Base-by-base conservation (phyloP, 2,113 vertebrate species). In the Labeo rohita region DNA sequence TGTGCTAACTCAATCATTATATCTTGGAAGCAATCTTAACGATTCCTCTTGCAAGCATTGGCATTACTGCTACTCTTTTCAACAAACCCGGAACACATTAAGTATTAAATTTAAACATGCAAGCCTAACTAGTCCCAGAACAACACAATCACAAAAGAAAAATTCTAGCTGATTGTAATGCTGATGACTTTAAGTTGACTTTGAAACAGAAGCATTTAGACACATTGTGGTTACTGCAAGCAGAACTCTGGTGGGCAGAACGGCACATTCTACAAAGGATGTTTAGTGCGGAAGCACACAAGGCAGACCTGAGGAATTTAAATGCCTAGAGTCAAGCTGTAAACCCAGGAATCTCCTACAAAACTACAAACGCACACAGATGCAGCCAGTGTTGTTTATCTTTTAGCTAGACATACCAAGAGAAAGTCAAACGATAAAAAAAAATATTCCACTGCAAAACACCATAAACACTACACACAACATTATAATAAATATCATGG, bases 241-340 rank as follows among this genome's bases (percentile, higher is more conserved):
- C 36, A 72, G 68, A 43, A 72, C 15, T 39, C 66, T 70, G 66
- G 66, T 72, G 68, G 68, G 36, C 68, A 72, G 68, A 72, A 68
- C 45, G 49, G 50, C 79, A 81, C 52, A 66, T 73, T 45, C 43
- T 39, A 6, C 6, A 68, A n/a, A 45, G 45, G 50, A 36, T 23
- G 28, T 34, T 68, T 36, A 76, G 15, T 12, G 7, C 5, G 1
- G 28, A 28, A 23, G 83, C 84, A 84, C 82, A 66, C 66, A 84
- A 47, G 36, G 4, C 82, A 87, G 23, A 66, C 47, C 18, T 63
- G 50, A 45, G 84, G 75, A 84, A 89, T 88, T 82, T 85, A 70
- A 65, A 70, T 23, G 56, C 52, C 15, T 77, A 66, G n/a, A 66
- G 76, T 65, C 61, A 87, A 54, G 52, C 78, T 47, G 66, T 39